phyloP scores from a whole-genome alignment of 1,140 invertebrate genomes.

The Aphelenchoides besseyi region DNA sequence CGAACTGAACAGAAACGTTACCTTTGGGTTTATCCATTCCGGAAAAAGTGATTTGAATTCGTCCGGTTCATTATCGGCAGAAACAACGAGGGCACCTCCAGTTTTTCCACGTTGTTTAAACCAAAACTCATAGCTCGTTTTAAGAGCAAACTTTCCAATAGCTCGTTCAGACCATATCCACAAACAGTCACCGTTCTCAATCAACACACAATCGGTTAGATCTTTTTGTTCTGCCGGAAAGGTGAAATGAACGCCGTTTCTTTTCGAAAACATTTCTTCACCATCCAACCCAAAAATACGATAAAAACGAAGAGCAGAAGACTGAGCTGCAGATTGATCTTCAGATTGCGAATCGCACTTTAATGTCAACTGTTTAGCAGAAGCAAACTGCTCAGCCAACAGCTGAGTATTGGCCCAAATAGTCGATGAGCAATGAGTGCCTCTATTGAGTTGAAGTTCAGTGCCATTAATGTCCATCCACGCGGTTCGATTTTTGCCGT shows the following conservation, averaged over 20 bases:
- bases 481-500: neutral
- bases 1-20: neutral
- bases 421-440: neutral
- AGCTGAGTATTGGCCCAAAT: constrained; percentile 5
- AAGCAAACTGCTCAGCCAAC: constrained; percentile 12
- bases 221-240: constrained; percentile 13
- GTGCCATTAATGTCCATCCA: neutral
- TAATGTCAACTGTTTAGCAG: neutral
- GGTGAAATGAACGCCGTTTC: constrained; percentile 29
- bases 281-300: constrained; percentile 31
- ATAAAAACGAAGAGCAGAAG: constrained; percentile 25
- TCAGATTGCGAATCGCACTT: neutral
- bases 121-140: constrained; percentile 35
- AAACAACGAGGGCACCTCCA: constrained; percentile 28
- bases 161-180: constrained; percentile 37
- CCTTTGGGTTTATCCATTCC: constrained; percentile 29
- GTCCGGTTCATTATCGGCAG: constrained; percentile 31
- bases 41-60: constrained; percentile 46
- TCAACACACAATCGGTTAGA: constrained; percentile 26
- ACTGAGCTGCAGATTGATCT: constrained; percentile 13
- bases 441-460: neutral
- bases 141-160: constrained; percentile 37
- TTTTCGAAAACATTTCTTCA: constrained; percentile 21
- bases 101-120: constrained; percentile 11
- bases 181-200: constrained; percentile 35